phyloP scores from a whole-genome alignment of 2,113 vertebrate genomes.

The Leptosomus discolor region DNA sequence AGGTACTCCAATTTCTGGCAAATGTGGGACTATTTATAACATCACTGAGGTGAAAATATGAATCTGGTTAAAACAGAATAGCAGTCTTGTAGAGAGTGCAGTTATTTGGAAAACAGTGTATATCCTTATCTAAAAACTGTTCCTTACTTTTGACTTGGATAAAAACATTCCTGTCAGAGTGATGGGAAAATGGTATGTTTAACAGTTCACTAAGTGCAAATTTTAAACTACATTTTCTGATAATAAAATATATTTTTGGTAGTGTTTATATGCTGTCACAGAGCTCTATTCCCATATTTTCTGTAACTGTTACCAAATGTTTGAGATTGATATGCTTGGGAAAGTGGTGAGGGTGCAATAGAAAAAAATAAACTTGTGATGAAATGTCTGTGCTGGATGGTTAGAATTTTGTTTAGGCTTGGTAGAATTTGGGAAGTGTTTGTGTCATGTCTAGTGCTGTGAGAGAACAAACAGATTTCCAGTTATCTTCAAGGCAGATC shows the following conservation, averaged over 20 bases:
- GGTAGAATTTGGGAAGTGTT: not conserved
- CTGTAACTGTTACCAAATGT: not conserved
- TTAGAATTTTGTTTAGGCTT: not conserved
- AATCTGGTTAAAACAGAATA: not conserved
- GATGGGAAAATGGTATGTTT: conserved; percentile 33
- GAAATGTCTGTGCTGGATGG: not conserved
- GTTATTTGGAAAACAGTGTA: conserved; percentile 11
- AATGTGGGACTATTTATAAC: not conserved
- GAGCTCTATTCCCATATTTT: conserved; percentile 14
- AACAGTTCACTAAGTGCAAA: conserved; percentile 16
- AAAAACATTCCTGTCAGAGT: conserved; percentile 21
- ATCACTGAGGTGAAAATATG: not conserved
- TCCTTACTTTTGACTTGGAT: conserved; percentile 12
- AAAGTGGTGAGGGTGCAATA: not conserved
- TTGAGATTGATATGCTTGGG: not conserved
- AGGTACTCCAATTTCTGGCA: not conserved
- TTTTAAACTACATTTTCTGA: conserved; percentile 37
- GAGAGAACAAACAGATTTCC: not conserved
- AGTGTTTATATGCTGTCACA: conserved; percentile 17
- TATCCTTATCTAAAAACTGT: not conserved
- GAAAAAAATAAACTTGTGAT: not conserved
- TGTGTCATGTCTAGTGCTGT: not conserved
- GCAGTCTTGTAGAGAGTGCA: not conserved
- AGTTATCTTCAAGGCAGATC: not conserved
- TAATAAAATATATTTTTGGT: conserved; percentile 9